Conservation (phyloP, 2,888 invertebrate genomes). For the Heliconius charithonia region DNA sequence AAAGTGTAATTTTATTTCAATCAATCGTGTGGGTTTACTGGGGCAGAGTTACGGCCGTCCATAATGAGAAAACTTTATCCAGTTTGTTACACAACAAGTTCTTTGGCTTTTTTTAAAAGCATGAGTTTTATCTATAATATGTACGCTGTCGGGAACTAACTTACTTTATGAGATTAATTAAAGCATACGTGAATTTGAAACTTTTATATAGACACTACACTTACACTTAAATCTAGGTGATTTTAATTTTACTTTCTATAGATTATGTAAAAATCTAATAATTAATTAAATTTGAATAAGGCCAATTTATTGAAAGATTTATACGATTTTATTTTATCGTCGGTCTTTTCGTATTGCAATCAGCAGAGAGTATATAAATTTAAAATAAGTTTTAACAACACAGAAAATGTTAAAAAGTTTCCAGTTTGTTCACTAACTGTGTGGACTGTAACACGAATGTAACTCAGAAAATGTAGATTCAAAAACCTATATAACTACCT, state of each 20-base stretch:
- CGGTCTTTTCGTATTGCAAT: background rate
- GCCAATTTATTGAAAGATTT: background rate
- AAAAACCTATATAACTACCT: slow-evolving; percentile 1
- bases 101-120: slow-evolving; percentile 28
- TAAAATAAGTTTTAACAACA: background rate
- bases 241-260: background rate
- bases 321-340: background rate
- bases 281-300: background rate
- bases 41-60: slow-evolving; percentile 19
- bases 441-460: background rate
- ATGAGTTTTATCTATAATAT: slow-evolving; percentile 17
- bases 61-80: slow-evolving; percentile 40
- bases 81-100: slow-evolving; percentile 31
- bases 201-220: background rate
- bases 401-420: background rate
- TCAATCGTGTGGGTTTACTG: slow-evolving; percentile 28
- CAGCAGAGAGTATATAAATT: slow-evolving; percentile 2
- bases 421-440: slow-evolving; percentile 11
- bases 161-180: slow-evolving; percentile 7
- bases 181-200: background rate
- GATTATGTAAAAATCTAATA: background rate
- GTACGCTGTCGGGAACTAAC: background rate
- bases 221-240: background rate
- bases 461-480: background rate
- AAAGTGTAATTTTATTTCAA: slow-evolving; percentile 30